phyloP scores from a whole-genome alignment of 1,140 invertebrate genomes.

The Drosophila nannoptera region DNA sequence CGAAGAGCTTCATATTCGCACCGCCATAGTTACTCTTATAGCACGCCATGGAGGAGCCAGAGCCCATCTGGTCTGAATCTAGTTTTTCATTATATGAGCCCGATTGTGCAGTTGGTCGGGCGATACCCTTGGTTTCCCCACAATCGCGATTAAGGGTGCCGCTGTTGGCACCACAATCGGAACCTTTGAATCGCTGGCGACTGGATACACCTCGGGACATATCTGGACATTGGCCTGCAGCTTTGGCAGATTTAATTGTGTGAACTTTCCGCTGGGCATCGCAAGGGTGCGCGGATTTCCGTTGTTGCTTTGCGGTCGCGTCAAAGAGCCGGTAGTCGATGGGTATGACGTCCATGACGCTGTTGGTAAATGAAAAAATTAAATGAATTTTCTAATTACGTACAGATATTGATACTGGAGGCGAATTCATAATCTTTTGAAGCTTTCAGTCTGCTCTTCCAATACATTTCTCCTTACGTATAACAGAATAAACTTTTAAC shows the following conservation, averaged over 20 bases:
- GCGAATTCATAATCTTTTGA: too few relatives aligned
- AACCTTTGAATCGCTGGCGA: slow-evolving; percentile 57
- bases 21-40: slow-evolving; percentile 61
- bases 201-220: slow-evolving; percentile 61
- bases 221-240: slow-evolving; percentile 64
- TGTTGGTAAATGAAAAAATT: slow-evolving; percentile 9
- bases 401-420: too few relatives aligned
- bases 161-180: slow-evolving; percentile 61
- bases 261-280: slow-evolving; percentile 57
- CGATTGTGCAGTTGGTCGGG: slow-evolving; percentile 58
- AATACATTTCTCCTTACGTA: too few relatives aligned
- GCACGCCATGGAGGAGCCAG: slow-evolving; percentile 1
- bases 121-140: slow-evolving; percentile 43
- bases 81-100: slow-evolving; percentile 63
- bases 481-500: too few relatives aligned
- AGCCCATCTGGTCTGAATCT: slow-evolving; percentile 24
- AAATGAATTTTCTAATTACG: too few relatives aligned
- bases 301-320: slow-evolving; percentile 59
- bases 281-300: slow-evolving; percentile 45
- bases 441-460: too few relatives aligned
- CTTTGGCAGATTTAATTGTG: slow-evolving; percentile 58
- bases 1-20: slow-evolving; percentile 43
- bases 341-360: slow-evolving; percentile 63
- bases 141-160: slow-evolving; percentile 47
- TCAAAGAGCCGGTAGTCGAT: slow-evolving; percentile 67